These are phyloP conservation scores for Zoanthus sociatus DNA, from an alignment of 92 coral and sea anemone genomes.

Conservation along the genomic window DNA sequence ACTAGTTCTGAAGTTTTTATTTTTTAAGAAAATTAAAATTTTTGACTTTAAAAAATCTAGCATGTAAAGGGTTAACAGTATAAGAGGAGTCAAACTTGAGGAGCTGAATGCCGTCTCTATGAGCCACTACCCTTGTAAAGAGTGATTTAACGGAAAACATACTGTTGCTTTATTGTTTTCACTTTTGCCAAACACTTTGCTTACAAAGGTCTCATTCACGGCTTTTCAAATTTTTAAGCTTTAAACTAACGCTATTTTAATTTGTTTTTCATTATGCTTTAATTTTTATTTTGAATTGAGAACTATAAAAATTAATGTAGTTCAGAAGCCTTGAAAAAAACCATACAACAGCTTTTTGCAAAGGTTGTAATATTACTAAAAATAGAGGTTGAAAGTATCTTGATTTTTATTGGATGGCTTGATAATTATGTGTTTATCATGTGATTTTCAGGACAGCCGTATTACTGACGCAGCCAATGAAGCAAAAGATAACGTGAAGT, in stretches of 20 bases:
- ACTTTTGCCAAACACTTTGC: too few species aligned
- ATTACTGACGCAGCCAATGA: slow-evolving; percentile 99
- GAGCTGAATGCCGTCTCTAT: too few species aligned
- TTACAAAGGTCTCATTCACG: too few species aligned
- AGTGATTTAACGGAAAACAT: too few species aligned
- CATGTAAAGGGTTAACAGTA: too few species aligned
- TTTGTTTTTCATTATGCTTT: background rate
- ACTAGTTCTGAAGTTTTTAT: too few species aligned
- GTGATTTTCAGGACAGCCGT: slow-evolving; percentile 83
- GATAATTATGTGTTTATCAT: too few species aligned
- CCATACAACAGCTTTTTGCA: background rate
- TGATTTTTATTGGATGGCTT: background rate
- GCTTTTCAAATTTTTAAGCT: background rate
- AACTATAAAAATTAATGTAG: background rate
- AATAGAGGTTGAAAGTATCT: background rate
- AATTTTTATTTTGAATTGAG: background rate
- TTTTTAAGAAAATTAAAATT: too few species aligned
- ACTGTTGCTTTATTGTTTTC: too few species aligned
- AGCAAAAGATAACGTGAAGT: slow-evolving; percentile 98
- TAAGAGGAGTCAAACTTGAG: too few species aligned
- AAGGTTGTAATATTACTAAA: background rate
- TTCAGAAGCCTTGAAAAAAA: background rate
- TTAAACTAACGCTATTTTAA: background rate
- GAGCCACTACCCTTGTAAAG: too few species aligned
- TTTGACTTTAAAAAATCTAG: too few species aligned